These are phyloP conservation scores for Chrysemys picta DNA, from an alignment of 2,113 vertebrate genomes.

Conservation along the genomic window DNA sequence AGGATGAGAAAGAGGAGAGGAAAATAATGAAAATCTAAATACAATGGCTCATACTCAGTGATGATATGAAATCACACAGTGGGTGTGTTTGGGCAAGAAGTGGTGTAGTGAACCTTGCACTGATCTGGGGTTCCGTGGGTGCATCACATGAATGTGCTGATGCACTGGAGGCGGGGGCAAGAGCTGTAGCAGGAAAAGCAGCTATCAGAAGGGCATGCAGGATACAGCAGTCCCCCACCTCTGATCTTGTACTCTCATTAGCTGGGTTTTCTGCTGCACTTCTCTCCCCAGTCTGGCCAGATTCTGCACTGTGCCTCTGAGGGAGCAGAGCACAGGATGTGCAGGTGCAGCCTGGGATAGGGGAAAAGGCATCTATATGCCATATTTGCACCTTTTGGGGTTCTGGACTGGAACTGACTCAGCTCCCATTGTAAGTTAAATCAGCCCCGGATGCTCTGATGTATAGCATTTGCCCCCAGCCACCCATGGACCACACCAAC, in stretches of 20 bases:
- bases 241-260: background rate
- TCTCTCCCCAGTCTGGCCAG: fast-evolving
- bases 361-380: background rate
- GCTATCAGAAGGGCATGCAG: background rate
- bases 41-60: background rate
- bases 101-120: background rate
- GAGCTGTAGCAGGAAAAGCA: background rate
- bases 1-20: background rate
- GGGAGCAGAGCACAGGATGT: background rate
- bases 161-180: background rate
- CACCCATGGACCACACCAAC: background rate
- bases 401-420: background rate
- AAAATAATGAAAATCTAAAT: background rate
- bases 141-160: background rate
- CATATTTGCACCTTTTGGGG: background rate
- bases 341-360: background rate
- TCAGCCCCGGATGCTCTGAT: background rate
- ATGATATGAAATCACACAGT: background rate
- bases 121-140: fast-evolving
- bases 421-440: background rate
- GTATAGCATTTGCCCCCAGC: background rate
- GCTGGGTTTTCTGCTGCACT: background rate
- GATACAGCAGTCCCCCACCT: background rate
- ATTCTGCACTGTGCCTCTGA: background rate
- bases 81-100: background rate